Evolutionary conservation across 2,797 vertebrate genomes (phyloP).

Genomic region (Lophotriccus pileatus): DNA sequence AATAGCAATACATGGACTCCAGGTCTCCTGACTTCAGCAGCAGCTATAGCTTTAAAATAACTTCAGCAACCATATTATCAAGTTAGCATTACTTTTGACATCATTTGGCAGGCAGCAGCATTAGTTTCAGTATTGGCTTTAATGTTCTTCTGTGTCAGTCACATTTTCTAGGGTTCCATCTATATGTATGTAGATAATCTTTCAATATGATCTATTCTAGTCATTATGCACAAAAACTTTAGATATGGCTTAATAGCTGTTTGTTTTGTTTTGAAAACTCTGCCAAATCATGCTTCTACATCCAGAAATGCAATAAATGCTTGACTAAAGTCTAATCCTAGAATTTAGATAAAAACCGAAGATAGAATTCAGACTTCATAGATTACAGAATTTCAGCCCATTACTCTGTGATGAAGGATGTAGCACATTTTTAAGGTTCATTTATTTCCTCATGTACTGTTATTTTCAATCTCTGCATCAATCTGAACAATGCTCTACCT

Average conservation of each 20-base stretch:
- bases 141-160: not conserved
- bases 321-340: not conserved
- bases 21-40: not conserved
- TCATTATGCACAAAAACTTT: not conserved
- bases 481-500: not conserved
- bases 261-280: not conserved
- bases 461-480: not conserved
- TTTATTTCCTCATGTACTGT: constrained; percentile 10
- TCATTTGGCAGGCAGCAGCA: not conserved
- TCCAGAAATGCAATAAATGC: not conserved
- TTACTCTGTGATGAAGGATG: not conserved
- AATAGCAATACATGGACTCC: not conserved
- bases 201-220: not conserved
- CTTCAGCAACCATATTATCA: not conserved
- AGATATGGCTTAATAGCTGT: not conserved
- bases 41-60: not conserved
- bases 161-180: not conserved
- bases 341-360: constrained; percentile 6
- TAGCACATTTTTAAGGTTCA: constrained; percentile 12
- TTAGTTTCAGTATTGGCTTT: not conserved
- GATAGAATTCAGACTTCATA: not conserved
- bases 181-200: not conserved
- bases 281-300: not conserved
- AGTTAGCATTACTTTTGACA: not conserved
- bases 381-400: not conserved